Percentiles rank a stretch among this genome's conserved stretches.
phyloP scores from a whole-genome alignment of 1,140 invertebrate genomes.

The Battus philenor region DNA sequence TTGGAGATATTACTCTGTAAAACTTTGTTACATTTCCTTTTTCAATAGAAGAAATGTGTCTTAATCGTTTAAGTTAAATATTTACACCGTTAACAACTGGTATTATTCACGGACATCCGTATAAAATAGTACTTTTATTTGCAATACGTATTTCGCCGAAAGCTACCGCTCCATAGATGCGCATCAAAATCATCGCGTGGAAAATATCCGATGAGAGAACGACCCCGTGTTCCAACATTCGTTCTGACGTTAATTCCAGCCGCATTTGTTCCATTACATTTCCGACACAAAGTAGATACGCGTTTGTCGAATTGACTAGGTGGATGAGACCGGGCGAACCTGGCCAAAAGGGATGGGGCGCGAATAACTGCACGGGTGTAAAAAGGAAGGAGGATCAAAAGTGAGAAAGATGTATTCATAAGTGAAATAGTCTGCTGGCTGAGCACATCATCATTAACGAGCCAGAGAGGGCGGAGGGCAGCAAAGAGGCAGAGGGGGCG shows the following conservation, averaged over 20 bases:
- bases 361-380: conserved; percentile 29
- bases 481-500: conserved; percentile 71
- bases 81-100: no score
- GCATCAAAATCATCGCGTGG: conserved; percentile 71
- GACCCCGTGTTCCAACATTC: conserved; percentile 70
- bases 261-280: conserved; percentile 76
- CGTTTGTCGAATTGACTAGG: conserved; percentile 75
- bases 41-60: no score
- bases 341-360: conserved; percentile 35
- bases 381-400: conserved; percentile 66
- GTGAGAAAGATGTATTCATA: conserved; percentile 78
- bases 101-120: no score
- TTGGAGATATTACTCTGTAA: no score
- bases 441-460: conserved; percentile 78
- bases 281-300: conserved; percentile 75
- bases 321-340: conserved; percentile 69
- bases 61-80: no score
- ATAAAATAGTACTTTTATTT: no score
- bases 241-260: conserved; percentile 72
- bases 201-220: conserved; percentile 66
- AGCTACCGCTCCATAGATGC: conserved; percentile 50
- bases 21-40: no score
- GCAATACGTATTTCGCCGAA: not conserved
- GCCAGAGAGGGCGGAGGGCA: conserved; percentile 73
- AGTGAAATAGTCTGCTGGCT: conserved; percentile 78